Evolutionary conservation across 2,113 vertebrate genomes (phyloP).

Genomic region (Riparia riparia): DNA sequence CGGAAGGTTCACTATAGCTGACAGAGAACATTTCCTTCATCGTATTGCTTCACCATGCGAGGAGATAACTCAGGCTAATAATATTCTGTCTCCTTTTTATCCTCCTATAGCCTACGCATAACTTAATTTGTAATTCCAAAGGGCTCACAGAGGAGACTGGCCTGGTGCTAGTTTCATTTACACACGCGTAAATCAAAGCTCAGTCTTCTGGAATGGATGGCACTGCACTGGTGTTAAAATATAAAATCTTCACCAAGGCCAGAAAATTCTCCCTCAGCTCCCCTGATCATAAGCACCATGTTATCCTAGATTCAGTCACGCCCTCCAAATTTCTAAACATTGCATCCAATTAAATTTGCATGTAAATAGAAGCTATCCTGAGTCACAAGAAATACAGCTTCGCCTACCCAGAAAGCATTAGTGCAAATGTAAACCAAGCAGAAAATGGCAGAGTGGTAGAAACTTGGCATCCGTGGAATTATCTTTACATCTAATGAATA

Average conservation of each 20-base stretch:
- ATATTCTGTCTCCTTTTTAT: constrained; percentile 53
- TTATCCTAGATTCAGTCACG: not conserved
- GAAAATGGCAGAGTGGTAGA: constrained; percentile 1
- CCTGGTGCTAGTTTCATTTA: constrained; percentile 39
- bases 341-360: constrained; percentile 16
- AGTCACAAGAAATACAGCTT: constrained; percentile 11
- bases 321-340: constrained; percentile 21
- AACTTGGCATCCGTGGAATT: not conserved
- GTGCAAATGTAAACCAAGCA: not conserved
- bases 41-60: constrained; percentile 21
- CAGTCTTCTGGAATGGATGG: constrained; percentile 4
- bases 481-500: constrained; percentile 18
- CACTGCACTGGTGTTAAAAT: not conserved
- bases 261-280: not conserved
- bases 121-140: constrained; percentile 59
- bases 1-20: constrained; percentile 52
- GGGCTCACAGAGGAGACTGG: constrained; percentile 12
- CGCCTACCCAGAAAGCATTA: not conserved
- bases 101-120: constrained; percentile 18
- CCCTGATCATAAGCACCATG: not conserved
- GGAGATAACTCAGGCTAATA: constrained; percentile 59
- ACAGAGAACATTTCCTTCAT: constrained; percentile 61
- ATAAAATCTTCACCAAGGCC: not conserved
- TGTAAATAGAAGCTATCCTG: constrained; percentile 5
- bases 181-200: constrained; percentile 43